Evolutionary conservation across 2,113 vertebrate species (phyloP).

Genomic region (Girardinichthys multiradiatus): DNA sequence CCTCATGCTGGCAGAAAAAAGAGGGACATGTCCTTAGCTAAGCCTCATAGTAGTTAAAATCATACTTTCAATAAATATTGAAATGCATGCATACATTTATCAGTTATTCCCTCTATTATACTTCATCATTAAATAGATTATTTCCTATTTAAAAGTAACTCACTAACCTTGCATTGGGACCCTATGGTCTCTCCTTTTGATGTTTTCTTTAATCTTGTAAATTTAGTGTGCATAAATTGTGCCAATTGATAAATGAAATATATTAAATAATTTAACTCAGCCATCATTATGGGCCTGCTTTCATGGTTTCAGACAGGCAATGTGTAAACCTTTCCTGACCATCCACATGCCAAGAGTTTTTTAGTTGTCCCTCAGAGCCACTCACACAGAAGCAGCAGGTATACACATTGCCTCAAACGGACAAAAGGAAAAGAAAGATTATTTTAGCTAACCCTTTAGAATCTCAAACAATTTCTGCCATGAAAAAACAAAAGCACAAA

Average conservation of each 20-base stretch:
- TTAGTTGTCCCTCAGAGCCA: slow-evolving; percentile 70
- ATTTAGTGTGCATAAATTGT: slow-evolving; percentile 56
- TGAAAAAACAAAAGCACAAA: slow-evolving; percentile 34
- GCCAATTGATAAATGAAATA: slow-evolving; percentile 58
- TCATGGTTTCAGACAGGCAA: slow-evolving; percentile 77
- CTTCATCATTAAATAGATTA: slow-evolving; percentile 22
- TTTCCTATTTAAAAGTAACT: slow-evolving; percentile 41
- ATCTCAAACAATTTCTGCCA: slow-evolving; percentile 35
- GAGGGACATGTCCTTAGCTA: not conserved
- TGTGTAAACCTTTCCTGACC: slow-evolving; percentile 79
- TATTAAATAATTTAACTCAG: slow-evolving; percentile 55
- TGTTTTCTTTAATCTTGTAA: slow-evolving; percentile 64
- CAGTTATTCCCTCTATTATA: slow-evolving; percentile 27
- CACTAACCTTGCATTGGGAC: slow-evolving; percentile 78
- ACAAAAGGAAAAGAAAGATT: slow-evolving; percentile 51
- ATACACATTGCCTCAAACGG: slow-evolving; percentile 78
- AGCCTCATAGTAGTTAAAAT: not conserved
- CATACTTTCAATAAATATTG: slow-evolving; percentile 9
- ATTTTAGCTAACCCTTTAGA: slow-evolving; percentile 26
- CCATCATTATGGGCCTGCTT: slow-evolving; percentile 68
- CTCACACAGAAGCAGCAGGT: slow-evolving; percentile 83
- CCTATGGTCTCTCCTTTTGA: slow-evolving; percentile 73
- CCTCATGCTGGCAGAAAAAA: slow-evolving; percentile 71
- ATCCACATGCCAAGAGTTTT: slow-evolving; percentile 79
- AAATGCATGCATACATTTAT: slow-evolving; percentile 41